phyloP scores from a whole-genome alignment of 1,140 invertebrate genomes.

The Ectropis grisescens region DNA sequence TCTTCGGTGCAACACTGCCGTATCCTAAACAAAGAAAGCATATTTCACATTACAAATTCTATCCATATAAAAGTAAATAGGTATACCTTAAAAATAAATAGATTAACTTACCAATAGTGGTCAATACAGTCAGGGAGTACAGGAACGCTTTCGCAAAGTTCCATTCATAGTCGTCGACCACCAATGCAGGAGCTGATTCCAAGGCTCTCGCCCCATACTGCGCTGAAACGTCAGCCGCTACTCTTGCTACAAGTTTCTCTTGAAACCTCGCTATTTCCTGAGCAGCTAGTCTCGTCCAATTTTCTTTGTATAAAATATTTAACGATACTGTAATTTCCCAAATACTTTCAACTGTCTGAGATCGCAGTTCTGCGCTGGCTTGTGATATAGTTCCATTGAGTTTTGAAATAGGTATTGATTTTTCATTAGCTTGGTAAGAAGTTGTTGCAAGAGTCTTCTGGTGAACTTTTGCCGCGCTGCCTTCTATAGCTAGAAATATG shows the following conservation, averaged over 20 bases:
- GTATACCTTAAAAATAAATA: too few relatives aligned
- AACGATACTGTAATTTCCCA: conserved; percentile 96
- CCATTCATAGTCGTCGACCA: conserved; percentile 82
- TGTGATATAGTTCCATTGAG: conserved; percentile 47
- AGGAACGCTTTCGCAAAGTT: conserved; percentile 94
- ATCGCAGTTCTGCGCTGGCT: conserved; percentile 66
- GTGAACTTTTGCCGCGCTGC: conserved; percentile 75
- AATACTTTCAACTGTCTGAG: conserved; percentile 87
- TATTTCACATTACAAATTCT: too few relatives aligned
- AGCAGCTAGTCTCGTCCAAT: conserved; percentile 90
- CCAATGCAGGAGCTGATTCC: conserved; percentile 62
- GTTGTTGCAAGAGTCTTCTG: conserved; percentile 76
- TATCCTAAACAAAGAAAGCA: conserved; percentile 77
- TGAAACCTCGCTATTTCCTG: conserved; percentile 92
- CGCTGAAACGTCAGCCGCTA: conserved; percentile 79
- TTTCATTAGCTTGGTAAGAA: conserved; percentile 61
- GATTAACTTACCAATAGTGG: conserved; percentile 95
- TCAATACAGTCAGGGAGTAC: conserved; percentile 95
- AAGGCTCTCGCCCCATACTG: conserved; percentile 59
- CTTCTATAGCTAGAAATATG: conserved; percentile 93
- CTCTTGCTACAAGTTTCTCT: conserved; percentile 83
- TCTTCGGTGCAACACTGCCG: conserved; percentile 87
- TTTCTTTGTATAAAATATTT: conserved; percentile 94
- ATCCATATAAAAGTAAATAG: too few relatives aligned
- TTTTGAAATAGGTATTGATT: conserved; percentile 44